Percentiles rank a stretch among this genome's conserved stretches.
phyloP scores from a whole-genome alignment of 2,888 invertebrate genomes.

The Siphlonurus alternatus region DNA sequence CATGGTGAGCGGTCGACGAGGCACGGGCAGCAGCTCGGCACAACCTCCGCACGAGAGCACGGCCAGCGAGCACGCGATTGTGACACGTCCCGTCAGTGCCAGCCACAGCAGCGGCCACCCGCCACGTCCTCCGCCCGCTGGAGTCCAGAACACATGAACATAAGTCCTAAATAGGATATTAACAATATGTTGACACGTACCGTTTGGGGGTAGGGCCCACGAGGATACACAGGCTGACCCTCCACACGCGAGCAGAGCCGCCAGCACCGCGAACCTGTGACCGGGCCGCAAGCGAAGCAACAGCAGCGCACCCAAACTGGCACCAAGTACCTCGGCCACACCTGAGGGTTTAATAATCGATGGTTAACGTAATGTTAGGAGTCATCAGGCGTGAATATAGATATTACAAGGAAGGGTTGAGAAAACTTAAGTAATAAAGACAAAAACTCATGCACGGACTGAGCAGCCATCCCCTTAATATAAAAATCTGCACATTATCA shows the following conservation, averaged over 20 bases:
- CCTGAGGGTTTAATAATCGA: background rate
- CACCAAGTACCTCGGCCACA: constrained; percentile 5
- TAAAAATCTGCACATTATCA: too few species aligned
- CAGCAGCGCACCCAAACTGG: background rate
- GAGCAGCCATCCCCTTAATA: too few species aligned
- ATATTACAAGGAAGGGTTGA: too few species aligned
- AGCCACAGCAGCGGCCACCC: constrained; percentile 10
- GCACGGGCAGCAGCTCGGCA: constrained; percentile 11
- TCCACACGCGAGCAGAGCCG: background rate
- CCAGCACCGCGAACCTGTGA: background rate
- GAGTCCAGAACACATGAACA: background rate
- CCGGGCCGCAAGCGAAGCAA: background rate
- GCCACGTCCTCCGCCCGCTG: background rate
- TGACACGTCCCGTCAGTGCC: constrained; percentile 11
- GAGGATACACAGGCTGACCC: background rate
- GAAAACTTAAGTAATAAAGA: too few species aligned
- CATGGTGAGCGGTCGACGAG: constrained; percentile 4
- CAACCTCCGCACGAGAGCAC: constrained; percentile 12
- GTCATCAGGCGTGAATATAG: too few species aligned
- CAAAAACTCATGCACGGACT: too few species aligned
- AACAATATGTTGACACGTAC: background rate
- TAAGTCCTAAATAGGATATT: too few species aligned
- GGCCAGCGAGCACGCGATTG: constrained; percentile 13
- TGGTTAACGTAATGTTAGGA: too few species aligned
- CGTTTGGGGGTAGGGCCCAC: constrained; percentile 1